phyloP scores from a whole-genome alignment of 2,888 invertebrate species.

The Tinea pellionella region DNA sequence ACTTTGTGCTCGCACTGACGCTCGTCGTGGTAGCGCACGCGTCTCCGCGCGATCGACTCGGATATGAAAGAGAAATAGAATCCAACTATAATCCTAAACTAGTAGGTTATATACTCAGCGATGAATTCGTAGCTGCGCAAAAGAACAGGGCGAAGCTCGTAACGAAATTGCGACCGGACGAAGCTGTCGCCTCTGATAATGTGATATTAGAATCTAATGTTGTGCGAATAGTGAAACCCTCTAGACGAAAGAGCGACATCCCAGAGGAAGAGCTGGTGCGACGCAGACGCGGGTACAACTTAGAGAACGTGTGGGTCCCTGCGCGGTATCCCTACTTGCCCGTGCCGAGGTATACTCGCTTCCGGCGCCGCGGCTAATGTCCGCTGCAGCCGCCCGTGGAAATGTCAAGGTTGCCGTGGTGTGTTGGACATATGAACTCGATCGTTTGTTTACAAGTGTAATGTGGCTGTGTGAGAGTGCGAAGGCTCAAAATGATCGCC shows the following conservation, averaged over 20 bases:
- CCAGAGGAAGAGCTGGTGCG: conserved; percentile 40
- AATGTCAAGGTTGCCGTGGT: conserved; percentile 28
- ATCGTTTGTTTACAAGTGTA: conserved; percentile 27
- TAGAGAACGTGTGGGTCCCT: conserved; percentile 62
- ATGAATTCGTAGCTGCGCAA: conserved; percentile 36
- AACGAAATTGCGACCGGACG: conserved; percentile 47
- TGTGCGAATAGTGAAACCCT: conserved; percentile 45
- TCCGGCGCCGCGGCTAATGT: conserved; percentile 61
- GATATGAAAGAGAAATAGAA: conserved; percentile 57
- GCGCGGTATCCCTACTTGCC: conserved; percentile 59
- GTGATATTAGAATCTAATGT: conserved; percentile 57
- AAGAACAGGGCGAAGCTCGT: conserved; percentile 54
- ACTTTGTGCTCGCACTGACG: conserved; percentile 33
- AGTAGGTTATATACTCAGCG: conserved; percentile 43
- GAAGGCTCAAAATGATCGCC: conserved; percentile 42
- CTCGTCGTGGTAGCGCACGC: conserved; percentile 41
- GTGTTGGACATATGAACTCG: conserved; percentile 28
- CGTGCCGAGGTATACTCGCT: conserved; percentile 50
- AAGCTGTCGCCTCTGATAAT: conserved; percentile 48
- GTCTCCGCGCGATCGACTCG: conserved; percentile 40
- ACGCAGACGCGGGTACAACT: conserved; percentile 56
- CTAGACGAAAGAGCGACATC: conserved; percentile 25
- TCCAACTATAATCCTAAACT: conserved; percentile 43
- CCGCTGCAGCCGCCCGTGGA: conserved; percentile 28
- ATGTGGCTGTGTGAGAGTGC: conserved; percentile 64